These are phyloP conservation scores for Thunnus thynnus DNA, from an alignment of 2,113 vertebrate genomes.

Conservation along the genomic window DNA sequence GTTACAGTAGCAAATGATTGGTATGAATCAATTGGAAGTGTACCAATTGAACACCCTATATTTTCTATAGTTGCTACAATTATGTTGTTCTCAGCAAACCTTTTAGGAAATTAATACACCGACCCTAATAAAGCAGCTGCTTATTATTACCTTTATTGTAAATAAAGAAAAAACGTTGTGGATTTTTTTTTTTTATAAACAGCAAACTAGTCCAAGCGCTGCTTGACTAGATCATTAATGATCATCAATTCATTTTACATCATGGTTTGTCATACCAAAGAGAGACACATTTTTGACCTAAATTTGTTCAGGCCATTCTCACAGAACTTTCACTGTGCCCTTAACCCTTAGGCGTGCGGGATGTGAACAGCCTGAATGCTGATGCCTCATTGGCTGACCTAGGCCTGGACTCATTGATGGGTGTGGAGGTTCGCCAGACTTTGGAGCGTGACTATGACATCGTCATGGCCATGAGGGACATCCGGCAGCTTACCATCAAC, in stretches of 20 bases:
- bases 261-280: not conserved
- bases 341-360: conserved; percentile 88
- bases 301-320: not conserved
- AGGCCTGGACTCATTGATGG: conserved; percentile 97
- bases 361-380: conserved; percentile 87
- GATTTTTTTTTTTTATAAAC: not conserved
- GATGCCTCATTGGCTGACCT: conserved; percentile 92
- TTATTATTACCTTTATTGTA: not conserved
- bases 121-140: not conserved
- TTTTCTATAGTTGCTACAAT: too few species aligned
- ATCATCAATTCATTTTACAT: not conserved
- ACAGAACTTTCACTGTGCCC: not conserved
- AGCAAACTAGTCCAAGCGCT: too few species aligned
- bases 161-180: not conserved
- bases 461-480: conserved; percentile 92
- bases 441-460: conserved; percentile 94
- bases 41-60: too few species aligned
- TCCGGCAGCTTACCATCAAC: conserved; percentile 91
- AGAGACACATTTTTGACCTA: not conserved
- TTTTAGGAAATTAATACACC: too few species aligned
- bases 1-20: too few species aligned
- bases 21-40: too few species aligned
- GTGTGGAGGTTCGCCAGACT: conserved; percentile 95
- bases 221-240: too few species aligned
- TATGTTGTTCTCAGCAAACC: too few species aligned